phyloP scores from a whole-genome alignment of 2,113 vertebrate genomes.

The Xiphophorus hellerii region DNA sequence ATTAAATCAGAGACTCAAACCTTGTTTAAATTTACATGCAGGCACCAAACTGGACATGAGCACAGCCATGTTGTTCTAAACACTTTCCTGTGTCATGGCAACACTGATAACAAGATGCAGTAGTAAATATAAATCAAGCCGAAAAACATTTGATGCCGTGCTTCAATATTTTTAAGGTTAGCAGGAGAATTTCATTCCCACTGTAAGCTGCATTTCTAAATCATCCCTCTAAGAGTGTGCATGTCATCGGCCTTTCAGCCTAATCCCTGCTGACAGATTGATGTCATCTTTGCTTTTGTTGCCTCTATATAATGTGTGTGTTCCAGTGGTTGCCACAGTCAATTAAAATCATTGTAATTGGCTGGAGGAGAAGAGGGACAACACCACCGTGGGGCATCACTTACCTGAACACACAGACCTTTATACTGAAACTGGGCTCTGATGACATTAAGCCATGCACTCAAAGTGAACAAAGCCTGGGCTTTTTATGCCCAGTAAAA shows the following conservation, averaged over 20 bases:
- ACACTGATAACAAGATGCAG: not conserved
- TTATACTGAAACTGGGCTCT: not conserved
- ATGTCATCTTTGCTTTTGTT: not conserved
- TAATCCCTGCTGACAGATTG: conserved; percentile 27
- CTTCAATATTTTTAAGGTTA: not conserved
- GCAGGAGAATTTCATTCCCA: not conserved
- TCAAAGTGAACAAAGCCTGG: not conserved
- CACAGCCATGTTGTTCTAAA: not conserved
- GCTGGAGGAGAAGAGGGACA: not conserved
- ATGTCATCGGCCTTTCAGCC: conserved; percentile 2
- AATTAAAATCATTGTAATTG: not conserved
- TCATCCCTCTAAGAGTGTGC: not conserved
- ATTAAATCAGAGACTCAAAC: not conserved
- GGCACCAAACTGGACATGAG: not conserved
- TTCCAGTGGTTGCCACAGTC: not conserved
- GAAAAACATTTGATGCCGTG: not conserved
- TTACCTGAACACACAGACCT: not conserved
- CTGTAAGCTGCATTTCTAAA: not conserved
- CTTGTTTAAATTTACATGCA: conserved; percentile 12
- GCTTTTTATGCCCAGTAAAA: not conserved
- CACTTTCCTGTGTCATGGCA: not conserved
- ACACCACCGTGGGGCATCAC: not conserved
- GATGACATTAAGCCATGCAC: conserved; percentile 1
- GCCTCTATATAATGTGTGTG: not conserved
- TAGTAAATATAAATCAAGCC: not conserved